These are phyloP conservation scores for Phaenicophaeus curvirostris DNA, from an alignment of 2,797 vertebrate species.

Conservation along the genomic window DNA sequence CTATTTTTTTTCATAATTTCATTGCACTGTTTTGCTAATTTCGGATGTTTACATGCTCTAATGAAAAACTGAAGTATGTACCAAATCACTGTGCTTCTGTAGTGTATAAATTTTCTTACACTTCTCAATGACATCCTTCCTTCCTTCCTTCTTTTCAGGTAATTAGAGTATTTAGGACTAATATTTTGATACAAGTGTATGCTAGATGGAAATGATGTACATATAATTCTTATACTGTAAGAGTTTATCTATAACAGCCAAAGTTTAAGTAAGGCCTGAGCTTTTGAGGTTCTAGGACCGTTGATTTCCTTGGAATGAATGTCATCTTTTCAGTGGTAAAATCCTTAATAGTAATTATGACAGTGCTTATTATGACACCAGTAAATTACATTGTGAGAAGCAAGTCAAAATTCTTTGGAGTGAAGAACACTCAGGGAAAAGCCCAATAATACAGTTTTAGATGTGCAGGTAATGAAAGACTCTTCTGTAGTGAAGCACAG, in stretches of 20 bases:
- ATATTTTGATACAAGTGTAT: background rate
- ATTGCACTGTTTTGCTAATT: background rate
- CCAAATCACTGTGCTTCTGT: background rate
- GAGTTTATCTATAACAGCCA: background rate
- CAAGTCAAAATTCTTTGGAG: background rate
- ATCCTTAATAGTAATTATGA: background rate
- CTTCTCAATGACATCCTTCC: background rate
- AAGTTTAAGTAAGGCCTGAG: background rate
- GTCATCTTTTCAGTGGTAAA: background rate
- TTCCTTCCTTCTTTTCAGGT: background rate
- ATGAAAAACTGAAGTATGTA: background rate
- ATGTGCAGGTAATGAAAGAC: too few relatives aligned
- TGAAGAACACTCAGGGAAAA: background rate
- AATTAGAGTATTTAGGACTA: background rate
- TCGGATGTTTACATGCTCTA: background rate
- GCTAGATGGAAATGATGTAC: background rate
- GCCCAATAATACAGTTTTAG: background rate
- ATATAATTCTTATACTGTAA: background rate
- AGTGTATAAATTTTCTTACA: background rate
- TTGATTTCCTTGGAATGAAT: background rate
- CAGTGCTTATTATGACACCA: background rate
- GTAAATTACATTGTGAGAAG: background rate
- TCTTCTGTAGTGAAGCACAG: rapidly evolving
- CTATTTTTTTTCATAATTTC: background rate
- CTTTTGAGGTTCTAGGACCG: background rate